A percentile compares a stretch with the other conserved stretches of the same genome.
Conservation (phyloP, 2,888 invertebrate genomes). For the Congeria kusceri region DNA sequence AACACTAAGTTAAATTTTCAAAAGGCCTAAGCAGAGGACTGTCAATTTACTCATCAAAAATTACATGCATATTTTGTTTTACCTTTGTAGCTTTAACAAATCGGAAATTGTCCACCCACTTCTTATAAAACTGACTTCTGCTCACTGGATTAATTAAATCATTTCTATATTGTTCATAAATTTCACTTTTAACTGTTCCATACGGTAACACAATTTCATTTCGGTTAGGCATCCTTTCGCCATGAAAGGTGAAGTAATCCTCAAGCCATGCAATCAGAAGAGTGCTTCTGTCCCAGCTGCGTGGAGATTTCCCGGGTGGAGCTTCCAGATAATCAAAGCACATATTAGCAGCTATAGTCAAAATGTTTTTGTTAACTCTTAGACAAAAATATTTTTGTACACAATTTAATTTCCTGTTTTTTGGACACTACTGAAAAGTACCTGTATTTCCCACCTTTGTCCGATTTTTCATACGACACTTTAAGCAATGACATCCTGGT, state of each 20-base stretch:
- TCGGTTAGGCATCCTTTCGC: slow-evolving; percentile 4
- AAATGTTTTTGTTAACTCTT: slow-evolving; percentile 5
- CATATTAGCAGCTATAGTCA: not conserved
- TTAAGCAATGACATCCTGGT: no score
- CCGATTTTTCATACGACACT: not conserved
- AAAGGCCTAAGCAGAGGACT: no score
- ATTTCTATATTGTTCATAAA: not conserved
- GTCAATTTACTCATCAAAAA: no score
- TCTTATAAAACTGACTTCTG: not conserved
- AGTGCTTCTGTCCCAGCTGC: not conserved
- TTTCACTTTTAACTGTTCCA: not conserved
- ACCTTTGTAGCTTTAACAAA: not conserved
- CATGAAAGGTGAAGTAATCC: not conserved
- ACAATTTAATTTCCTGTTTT: not conserved
- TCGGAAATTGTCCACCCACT: not conserved
- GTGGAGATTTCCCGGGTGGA: not conserved
- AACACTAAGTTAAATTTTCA: no score
- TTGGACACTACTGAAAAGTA: not conserved
- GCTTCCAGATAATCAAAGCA: not conserved
- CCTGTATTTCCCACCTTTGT: slow-evolving; percentile 2
- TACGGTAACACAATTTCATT: slow-evolving; percentile 1
- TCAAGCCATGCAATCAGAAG: not conserved
- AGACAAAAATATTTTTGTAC: not conserved
- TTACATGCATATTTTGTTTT: no score
- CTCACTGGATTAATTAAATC: slow-evolving; percentile 6